phyloP scores from a whole-genome alignment of 2,888 invertebrate species.

The Fragum sueziense region DNA sequence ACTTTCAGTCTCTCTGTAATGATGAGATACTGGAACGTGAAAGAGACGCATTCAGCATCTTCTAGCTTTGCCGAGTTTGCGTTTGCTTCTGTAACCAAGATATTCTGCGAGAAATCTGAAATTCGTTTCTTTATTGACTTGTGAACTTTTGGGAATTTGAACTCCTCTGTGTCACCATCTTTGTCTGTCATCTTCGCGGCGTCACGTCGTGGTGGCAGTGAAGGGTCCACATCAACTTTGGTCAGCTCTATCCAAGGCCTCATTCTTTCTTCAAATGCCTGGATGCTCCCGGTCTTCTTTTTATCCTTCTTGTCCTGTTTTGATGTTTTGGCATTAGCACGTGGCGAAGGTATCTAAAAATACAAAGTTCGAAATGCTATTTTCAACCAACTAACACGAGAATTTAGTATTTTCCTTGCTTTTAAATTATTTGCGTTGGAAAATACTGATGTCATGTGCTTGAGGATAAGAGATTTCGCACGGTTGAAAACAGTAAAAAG shows the following conservation, averaged over 20 bases:
- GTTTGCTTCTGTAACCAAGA: background rate
- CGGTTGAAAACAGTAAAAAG: too few relatives aligned
- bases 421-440: too few relatives aligned
- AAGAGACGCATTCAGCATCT: slow-evolving; percentile 7
- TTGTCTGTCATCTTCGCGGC: background rate
- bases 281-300: background rate
- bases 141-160: background rate
- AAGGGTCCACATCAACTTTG: background rate
- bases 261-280: background rate
- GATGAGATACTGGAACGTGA: slow-evolving; percentile 46
- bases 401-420: too few relatives aligned
- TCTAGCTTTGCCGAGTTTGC: background rate
- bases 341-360: too few relatives aligned
- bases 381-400: too few relatives aligned
- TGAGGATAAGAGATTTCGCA: too few relatives aligned
- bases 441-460: too few relatives aligned
- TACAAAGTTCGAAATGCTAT: too few relatives aligned
- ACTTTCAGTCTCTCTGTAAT: slow-evolving; percentile 45
- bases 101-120: background rate
- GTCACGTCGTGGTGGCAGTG: background rate
- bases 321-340: too few relatives aligned
- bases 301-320: background rate
- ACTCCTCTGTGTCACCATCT: background rate
- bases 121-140: background rate
- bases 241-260: slow-evolving; percentile 19